phyloP scores from a whole-genome alignment of 2,113 vertebrate genomes.

The Opisthocomus hoazin region DNA sequence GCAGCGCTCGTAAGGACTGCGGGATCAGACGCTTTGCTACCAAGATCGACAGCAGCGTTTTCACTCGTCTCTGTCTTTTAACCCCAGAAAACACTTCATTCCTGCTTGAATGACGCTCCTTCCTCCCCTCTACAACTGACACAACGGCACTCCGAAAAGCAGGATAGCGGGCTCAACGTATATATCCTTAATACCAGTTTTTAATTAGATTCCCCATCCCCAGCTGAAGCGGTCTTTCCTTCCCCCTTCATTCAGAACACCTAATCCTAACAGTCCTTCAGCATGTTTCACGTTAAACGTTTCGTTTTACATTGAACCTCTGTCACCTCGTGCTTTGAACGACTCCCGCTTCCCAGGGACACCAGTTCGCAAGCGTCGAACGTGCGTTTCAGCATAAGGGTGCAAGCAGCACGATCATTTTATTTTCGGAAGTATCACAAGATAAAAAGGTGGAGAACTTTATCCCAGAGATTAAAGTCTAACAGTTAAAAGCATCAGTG shows the following conservation, averaged over 20 bases:
- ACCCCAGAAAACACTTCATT: conserved; percentile 29
- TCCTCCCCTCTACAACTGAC: not conserved
- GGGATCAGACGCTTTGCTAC: not conserved
- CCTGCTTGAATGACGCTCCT: conserved; percentile 2
- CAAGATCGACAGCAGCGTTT: not conserved
- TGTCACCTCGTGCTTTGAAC: conserved; percentile 24
- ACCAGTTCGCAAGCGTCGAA: not conserved
- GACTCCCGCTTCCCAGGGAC: conserved; percentile 41
- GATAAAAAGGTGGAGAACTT: not conserved
- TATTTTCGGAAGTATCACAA: not conserved
- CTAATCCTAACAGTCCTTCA: conserved; percentile 75
- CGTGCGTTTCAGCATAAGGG: not conserved
- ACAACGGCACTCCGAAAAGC: conserved; percentile 29
- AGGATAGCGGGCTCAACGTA: conserved; percentile 31
- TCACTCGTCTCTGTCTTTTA: not conserved
- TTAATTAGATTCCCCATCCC: conserved; percentile 71
- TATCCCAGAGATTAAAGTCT: not conserved
- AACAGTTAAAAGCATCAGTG: not conserved
- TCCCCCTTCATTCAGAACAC: conserved; percentile 69
- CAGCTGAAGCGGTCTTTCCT: conserved; percentile 68
- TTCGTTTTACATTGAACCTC: conserved; percentile 52
- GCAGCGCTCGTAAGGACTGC: not conserved
- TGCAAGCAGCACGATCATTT: not conserved
- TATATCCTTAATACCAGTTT: conserved; percentile 45
- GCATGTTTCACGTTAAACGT: conserved; percentile 71